A percentile compares a stretch with the other conserved stretches of the same genome.
These are phyloP conservation scores for Platysternon megacephalum DNA, from an alignment of 2,113 vertebrate species.

Conservation along the genomic window DNA sequence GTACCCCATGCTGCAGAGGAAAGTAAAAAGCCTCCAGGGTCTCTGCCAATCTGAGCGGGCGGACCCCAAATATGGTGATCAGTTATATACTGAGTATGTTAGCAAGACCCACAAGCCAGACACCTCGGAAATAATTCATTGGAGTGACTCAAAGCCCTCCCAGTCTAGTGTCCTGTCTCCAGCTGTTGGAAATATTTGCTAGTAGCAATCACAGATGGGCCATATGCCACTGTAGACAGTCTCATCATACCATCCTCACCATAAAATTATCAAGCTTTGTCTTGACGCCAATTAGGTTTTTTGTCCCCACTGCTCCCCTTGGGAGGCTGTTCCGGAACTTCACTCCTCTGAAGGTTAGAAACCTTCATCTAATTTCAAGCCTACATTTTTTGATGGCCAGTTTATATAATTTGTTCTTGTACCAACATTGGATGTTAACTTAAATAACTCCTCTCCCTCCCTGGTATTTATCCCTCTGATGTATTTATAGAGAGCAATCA, in stretches of 20 bases:
- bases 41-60: not conserved
- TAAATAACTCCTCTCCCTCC: not conserved
- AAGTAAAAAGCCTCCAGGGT: not conserved
- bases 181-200: not conserved
- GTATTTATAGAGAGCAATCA: not conserved
- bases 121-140: not conserved
- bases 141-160: not conserved
- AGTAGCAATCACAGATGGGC: not conserved
- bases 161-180: not conserved
- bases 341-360: not conserved
- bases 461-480: not conserved
- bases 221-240: not conserved
- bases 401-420: not conserved
- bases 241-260: no score
- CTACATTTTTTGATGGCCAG: not conserved
- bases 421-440: not conserved
- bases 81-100: not conserved
- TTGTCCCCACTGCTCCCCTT: not conserved
- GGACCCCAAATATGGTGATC: not conserved
- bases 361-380: not conserved
- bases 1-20: not conserved
- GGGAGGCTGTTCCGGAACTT: not conserved
- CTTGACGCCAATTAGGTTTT: not conserved
- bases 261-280: not conserved
- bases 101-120: not conserved